These are phyloP conservation scores for Numenius phaeopus DNA, from an alignment of 2,797 vertebrate species.

Conservation along the genomic window DNA sequence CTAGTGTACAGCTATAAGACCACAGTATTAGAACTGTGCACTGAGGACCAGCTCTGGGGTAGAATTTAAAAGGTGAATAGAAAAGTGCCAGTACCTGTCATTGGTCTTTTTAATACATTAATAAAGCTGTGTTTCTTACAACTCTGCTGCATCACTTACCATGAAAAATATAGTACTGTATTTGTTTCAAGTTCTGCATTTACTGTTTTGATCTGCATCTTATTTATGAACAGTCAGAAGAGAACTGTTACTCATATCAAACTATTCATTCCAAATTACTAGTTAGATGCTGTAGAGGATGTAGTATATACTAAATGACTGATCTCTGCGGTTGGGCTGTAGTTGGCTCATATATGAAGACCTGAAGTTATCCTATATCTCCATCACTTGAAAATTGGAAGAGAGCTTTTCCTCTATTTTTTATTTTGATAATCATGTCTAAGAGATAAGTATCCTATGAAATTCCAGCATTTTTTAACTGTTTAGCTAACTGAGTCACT, in stretches of 20 bases:
- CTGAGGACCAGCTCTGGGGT: neutral
- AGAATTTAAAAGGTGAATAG: neutral
- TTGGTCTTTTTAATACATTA: neutral
- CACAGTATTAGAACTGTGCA: neutral
- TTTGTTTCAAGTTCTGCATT: neutral
- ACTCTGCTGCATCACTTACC: neutral
- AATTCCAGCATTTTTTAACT: neutral
- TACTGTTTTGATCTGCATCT: neutral
- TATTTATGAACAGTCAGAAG: neutral
- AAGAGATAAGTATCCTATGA: neutral
- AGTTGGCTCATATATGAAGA: neutral
- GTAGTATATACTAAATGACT: neutral
- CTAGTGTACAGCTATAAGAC: neutral
- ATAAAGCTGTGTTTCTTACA: neutral
- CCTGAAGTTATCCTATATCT: neutral
- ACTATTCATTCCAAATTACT: neutral
- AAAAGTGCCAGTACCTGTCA: neutral
- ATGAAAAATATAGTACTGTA: neutral
- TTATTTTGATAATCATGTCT: neutral
- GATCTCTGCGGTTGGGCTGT: neutral
- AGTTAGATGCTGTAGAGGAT: neutral
- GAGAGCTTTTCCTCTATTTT: neutral
- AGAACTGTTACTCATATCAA: neutral
- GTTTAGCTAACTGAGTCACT: neutral
- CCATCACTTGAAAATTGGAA: neutral